phyloP scores from a whole-genome alignment of 1,140 invertebrate species.

The Campoletis sonorensis region DNA sequence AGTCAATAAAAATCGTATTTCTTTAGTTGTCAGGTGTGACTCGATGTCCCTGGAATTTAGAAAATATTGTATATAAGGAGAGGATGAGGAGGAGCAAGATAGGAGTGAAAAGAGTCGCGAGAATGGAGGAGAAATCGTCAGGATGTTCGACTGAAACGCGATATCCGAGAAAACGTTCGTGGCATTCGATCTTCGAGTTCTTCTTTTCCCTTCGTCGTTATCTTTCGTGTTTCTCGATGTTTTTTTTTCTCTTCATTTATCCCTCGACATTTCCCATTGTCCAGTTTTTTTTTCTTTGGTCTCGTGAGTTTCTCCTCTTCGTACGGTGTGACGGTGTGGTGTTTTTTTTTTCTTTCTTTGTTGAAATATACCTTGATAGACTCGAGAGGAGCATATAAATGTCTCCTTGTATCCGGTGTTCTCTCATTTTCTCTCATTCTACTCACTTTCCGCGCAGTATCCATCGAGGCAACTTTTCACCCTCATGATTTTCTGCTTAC shows the following conservation, averaged over 20 bases:
- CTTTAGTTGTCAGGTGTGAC: constrained; percentile 15
- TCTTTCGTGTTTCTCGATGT: constrained; percentile 9
- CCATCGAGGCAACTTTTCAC: constrained; percentile 20
- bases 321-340: not conserved
- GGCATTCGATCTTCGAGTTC: constrained; percentile 35
- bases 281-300: not conserved
- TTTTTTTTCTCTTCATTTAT: constrained; percentile 20
- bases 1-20: not conserved
- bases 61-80: constrained; percentile 50
- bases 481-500: constrained; percentile 26
- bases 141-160: constrained; percentile 59
- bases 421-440: constrained; percentile 39
- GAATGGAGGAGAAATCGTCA: constrained; percentile 33
- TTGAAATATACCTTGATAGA: constrained; percentile 36
- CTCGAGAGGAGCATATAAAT: constrained; percentile 34
- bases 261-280: constrained; percentile 18
- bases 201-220: constrained; percentile 34
- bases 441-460: constrained; percentile 28
- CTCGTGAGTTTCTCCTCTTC: not conserved
- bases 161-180: constrained; percentile 59
- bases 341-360: constrained; percentile 34
- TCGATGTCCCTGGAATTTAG: constrained; percentile 50
- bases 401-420: constrained; percentile 35
- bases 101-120: not conserved
- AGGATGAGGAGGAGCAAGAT: constrained; percentile 44